These are phyloP conservation scores for Cyanocitta stelleri DNA, from an alignment of 2,113 vertebrate species.

Conservation along the genomic window DNA sequence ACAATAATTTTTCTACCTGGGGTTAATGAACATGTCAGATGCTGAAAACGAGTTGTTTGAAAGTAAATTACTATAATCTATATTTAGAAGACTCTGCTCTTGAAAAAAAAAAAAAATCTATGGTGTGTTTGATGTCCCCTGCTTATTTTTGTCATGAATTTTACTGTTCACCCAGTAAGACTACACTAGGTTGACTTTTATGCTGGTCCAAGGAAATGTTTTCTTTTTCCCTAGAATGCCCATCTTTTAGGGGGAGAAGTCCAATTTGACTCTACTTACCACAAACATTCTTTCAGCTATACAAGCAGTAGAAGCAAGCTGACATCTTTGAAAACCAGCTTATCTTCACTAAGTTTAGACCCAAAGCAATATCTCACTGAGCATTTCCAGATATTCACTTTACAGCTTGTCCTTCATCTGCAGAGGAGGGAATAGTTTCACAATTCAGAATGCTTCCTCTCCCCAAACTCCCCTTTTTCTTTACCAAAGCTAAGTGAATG, in stretches of 20 bases:
- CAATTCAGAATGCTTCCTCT: background rate
- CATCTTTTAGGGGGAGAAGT: background rate
- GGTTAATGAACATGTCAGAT: conserved; percentile 96
- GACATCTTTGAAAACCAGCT: background rate
- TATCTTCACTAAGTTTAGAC: background rate
- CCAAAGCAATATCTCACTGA: background rate
- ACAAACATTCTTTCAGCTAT: background rate
- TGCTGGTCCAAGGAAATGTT: background rate
- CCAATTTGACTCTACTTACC: background rate
- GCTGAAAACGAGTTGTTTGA: conserved; percentile 94
- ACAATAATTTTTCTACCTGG: conserved; percentile 85
- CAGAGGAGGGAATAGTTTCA: background rate
- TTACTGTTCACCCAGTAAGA: background rate
- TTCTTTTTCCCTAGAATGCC: background rate
- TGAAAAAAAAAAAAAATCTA: background rate
- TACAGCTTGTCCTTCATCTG: background rate
- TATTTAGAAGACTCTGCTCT: conserved; percentile 84
- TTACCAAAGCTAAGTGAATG: background rate
- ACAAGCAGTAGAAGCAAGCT: background rate
- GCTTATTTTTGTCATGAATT: conserved; percentile 47
- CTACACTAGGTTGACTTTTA: background rate
- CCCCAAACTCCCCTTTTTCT: background rate
- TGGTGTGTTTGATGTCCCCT: conserved; percentile 42
- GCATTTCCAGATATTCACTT: background rate
- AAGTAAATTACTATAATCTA: conserved; percentile 93